Percentiles rank a stretch among this genome's conserved stretches.
phyloP scores from a whole-genome alignment of 92 coral and sea anemone genomes.

The Porites divaricata region DNA sequence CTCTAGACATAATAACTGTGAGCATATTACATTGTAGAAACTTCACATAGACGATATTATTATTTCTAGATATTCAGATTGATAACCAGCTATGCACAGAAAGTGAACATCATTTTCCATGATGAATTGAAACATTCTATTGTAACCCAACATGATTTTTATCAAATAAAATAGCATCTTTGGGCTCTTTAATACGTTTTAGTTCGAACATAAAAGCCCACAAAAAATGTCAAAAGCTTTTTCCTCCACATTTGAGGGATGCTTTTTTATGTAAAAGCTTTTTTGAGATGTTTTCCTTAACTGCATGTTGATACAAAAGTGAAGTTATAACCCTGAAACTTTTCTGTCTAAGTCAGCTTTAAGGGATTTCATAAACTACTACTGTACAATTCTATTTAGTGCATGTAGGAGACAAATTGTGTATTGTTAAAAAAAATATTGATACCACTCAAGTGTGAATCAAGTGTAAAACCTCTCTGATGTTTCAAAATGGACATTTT shows the following conservation, averaged over 20 bases:
- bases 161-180: background rate
- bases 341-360: background rate
- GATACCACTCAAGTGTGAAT: too few species aligned
- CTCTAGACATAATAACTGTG: conserved; percentile 12
- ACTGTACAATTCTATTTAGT: background rate
- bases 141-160: conserved; percentile 3
- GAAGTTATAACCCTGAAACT: background rate
- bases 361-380: background rate
- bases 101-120: background rate
- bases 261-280: background rate
- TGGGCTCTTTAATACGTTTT: background rate
- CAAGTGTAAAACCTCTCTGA: conserved; percentile 10
- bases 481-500: conserved; percentile 17
- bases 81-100: background rate
- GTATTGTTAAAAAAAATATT: too few species aligned
- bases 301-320: conserved; percentile 12
- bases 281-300: background rate
- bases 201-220: background rate
- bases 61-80: too few species aligned
- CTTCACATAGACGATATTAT: too few species aligned
- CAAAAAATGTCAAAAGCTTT: background rate
- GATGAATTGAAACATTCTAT: background rate
- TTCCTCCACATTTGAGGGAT: background rate
- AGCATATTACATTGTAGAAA: conserved; percentile 11
- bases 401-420: too few species aligned